Conservation (phyloP, 2,113 vertebrate species). For the Percina caprodes region DNA sequence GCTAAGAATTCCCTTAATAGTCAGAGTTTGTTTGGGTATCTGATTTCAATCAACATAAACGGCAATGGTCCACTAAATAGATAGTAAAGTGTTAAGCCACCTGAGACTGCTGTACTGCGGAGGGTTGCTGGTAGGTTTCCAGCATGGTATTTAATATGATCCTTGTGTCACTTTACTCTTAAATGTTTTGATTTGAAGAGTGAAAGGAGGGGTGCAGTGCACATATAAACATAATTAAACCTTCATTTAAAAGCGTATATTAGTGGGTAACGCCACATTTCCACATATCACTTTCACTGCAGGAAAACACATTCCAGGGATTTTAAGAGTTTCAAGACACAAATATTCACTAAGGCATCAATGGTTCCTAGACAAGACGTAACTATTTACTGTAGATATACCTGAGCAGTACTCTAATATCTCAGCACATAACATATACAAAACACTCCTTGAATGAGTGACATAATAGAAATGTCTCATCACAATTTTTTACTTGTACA, state of each 20-base stretch:
- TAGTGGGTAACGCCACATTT: constrained; percentile 16
- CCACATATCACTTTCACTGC: constrained; percentile 26
- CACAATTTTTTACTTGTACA: neutral
- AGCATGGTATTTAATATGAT: constrained; percentile 44
- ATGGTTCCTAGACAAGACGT: neutral
- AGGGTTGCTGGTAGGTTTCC: constrained; percentile 40
- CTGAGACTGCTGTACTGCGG: constrained; percentile 46
- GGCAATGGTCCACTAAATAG: constrained; percentile 67
- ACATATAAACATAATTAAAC: constrained; percentile 34
- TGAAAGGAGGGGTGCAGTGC: neutral
- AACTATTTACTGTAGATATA: neutral
- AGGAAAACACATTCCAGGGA: neutral
- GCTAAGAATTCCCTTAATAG: constrained; percentile 54
- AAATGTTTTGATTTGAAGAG: constrained; percentile 28
- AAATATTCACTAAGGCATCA: neutral
- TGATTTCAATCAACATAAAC: constrained; percentile 58
- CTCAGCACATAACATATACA: neutral
- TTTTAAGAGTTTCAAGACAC: constrained; percentile 6
- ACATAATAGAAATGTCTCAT: neutral
- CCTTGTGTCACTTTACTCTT: constrained; percentile 34
- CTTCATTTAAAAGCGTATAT: constrained; percentile 26
- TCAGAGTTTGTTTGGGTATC: constrained; percentile 59
- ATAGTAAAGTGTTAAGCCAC: constrained; percentile 52
- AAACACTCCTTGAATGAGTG: neutral
- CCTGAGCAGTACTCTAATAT: neutral